Base-by-base conservation (phyloP, 2,797 vertebrate genomes). In the Muraenolepis orangiensis region DNA sequence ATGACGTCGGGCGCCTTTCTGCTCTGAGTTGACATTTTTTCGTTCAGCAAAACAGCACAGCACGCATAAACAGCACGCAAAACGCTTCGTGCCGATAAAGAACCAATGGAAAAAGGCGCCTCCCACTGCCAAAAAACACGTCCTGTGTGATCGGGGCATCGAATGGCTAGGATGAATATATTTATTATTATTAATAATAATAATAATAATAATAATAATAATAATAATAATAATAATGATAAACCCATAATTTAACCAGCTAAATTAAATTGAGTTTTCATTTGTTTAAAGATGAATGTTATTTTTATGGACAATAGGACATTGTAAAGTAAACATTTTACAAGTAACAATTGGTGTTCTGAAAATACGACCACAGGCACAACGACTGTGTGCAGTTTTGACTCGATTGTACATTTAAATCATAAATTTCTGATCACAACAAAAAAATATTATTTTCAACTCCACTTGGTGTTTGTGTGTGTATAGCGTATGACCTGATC, bases 381-480 rank as follows among this genome's bases (percentile, higher is more conserved):
- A 46, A 46, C 6, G n/a, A 4, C 51, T 66, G 72, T 72, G 72
- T 71, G 61, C 18, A 64, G 46, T 51, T 78, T 42, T 46, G 72
- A 84, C 82, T 79, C 72, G n/a, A n/a, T n/a, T 82, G 72, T 70
- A 70, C 76, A 72, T 72, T 70, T 76, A 71, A n/a, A 42, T 61
- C 6, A 10, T 7, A 38, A 51, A 51, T 61, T 23, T 23, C 51
- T 12, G 51, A 61, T 51, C 4, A 51, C 18, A 51, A 38, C 5
- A 51, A 51, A 51, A 26, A 61, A 23, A 61, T 61, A 61, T 61
- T 26, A n/a, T 61, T 61, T n/a, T 20, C n/a, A 61, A 26, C 51
- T 61, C 2, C n/a, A 61, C 46, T 51, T 1, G 12, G 12, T 23
- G 7, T 23, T 26, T 61, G 51, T 61, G 51, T 61, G 10, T 61